These are phyloP conservation scores for Nemoura dubitans DNA, from an alignment of 2,888 invertebrate species.

Conservation along the genomic window DNA sequence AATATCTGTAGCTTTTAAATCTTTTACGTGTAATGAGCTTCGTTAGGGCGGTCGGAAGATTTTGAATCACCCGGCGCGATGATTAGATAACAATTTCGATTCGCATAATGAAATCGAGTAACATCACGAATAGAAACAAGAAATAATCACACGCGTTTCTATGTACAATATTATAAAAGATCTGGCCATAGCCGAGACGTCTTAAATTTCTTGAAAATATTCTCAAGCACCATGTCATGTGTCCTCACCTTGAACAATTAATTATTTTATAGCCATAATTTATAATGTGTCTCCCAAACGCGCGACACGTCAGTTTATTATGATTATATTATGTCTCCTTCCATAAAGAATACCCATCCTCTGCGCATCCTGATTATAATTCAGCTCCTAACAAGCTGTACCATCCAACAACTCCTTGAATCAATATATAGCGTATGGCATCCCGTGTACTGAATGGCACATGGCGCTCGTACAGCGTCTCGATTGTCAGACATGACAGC, in stretches of 20 bases:
- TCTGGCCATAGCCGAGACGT: background rate
- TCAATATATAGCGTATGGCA: background rate
- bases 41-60: background rate
- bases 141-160: too few species aligned
- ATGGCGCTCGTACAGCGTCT: background rate
- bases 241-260: background rate
- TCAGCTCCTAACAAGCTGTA: background rate
- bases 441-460: background rate
- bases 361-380: background rate
- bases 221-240: too few species aligned
- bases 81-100: too few species aligned
- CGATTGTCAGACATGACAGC: constrained; percentile 29
- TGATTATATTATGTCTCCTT: background rate
- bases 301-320: background rate
- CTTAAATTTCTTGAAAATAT: too few species aligned
- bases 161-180: too few species aligned
- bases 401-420: background rate
- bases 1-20: constrained; percentile 18
- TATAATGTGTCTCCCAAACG: background rate
- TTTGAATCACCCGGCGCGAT: background rate
- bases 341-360: background rate
- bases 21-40: constrained; percentile 10
- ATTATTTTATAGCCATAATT: background rate
- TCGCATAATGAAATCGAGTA: too few species aligned
- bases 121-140: too few species aligned